Base-by-base conservation (phyloP, 2,888 invertebrate genomes). In the Nymphalis polychloros region DNA sequence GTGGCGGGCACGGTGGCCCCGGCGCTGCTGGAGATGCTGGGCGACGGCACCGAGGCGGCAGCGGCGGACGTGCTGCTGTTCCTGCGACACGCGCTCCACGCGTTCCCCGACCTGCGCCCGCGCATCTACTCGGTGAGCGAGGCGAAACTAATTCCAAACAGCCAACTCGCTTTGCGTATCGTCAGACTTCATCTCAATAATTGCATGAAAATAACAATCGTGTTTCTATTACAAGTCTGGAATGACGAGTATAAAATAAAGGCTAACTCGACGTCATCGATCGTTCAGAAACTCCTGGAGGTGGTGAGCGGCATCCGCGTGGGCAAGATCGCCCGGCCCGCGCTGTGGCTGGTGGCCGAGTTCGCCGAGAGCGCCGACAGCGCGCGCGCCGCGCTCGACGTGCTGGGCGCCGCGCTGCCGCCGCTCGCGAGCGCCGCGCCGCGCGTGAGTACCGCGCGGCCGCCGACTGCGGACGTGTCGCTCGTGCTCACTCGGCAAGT, bases 341-440 rank as follows among this genome's bases (percentile, higher is more conserved):
- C 99, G 1, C 93, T 99, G 66, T 99, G 99, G 99, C 97, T 99
- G 81, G 93, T 99, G 69, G 99, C 99, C 7, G 99, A 99, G 88
- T 99, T 98, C 87, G 97, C 98, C 1, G 96, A 96, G 68, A 94
- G 95, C 0, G 92, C 94, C 35, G 94, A 94, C 23, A 96, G 98
- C 74, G 97, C 98, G 50, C 93, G 94, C 72, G 95, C 95, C 69
- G 97, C 98, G 4, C 95, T 98, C 81, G 94, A 94, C 60, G 95
- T 95, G 73, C 94, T 99, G 47, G 94, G 79, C 0, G 72, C 75
- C 2, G 85, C 84, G 65, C 76, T 88, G 20, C 89, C 89, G 0
- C 50, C 75, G 20, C 75, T 76, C 7, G 60, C 69, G 0, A 69
- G 68, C 0, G 72, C 63, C 1, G 16, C 79, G 53, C 23, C 52